Evolutionary conservation across 2,797 vertebrate species (phyloP), one percentile per base, ranked within the genome.

Genomic region (Xenentodon cancila): DNA sequence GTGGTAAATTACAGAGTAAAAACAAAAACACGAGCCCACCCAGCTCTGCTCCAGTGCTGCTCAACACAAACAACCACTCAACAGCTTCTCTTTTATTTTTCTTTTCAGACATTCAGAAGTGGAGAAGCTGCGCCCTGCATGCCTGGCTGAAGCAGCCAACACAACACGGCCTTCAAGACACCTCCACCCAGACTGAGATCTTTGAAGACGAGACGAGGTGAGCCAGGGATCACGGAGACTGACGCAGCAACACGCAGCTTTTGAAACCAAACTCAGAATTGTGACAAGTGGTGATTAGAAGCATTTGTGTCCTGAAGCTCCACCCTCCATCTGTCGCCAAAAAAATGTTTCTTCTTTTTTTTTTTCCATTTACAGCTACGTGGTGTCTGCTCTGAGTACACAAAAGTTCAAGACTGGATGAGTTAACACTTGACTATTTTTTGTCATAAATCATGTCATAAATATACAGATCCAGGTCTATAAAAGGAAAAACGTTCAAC

Each of bases 281-380:
- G 84, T 77, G 84, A 85, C 82, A 85, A 73, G 79, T 13, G 42
- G 77, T 79, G 79, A 86, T 88, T 85, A 86, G 73, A 30, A 1
- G 56, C 30, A 43, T 72, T 82, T 81, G 66, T 77, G 70, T 82
- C 57, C 73, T 0, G 40, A 59, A 53, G 50, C 66, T 79, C 60
- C 79, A 53, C 77, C 79, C 11, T n/a, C 25, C 3, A n/a, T n/a
- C n/a, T n/a, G n/a, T n/a, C n/a, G n/a, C n/a, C n/a, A n/a, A n/a
- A n/a, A n/a, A n/a, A n/a, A n/a, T n/a, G n/a, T n/a, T n/a, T n/a
- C n/a, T 44, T 15, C 73, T 80, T 75, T 71, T 53, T 70, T 44
- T 37, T 11, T 37, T 12, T 37, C 11, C 11, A 12, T 37, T 13
- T 12, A 12, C 4, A 22, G 34, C 12, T 18, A 7, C 55, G 44